A percentile compares a stretch with the other conserved stretches of the same genome.
These are phyloP conservation scores for Euphydryas editha DNA, from an alignment of 2,888 invertebrate species.

Conservation along the genomic window DNA sequence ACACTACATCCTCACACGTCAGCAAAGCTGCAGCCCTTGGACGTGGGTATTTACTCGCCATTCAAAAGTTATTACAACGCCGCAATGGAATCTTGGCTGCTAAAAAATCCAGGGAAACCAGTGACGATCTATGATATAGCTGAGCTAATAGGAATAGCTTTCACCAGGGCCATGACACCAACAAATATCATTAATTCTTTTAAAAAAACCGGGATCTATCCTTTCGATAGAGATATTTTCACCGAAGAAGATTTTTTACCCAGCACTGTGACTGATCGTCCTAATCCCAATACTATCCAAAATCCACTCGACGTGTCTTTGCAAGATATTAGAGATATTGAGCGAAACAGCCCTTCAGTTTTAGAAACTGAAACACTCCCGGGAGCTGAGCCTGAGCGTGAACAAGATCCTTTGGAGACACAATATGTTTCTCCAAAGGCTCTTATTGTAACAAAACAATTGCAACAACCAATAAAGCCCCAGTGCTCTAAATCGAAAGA, in stretches of 20 bases:
- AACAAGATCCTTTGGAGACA: too few relatives aligned
- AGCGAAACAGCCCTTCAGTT: not conserved
- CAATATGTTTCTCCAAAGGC: too few relatives aligned
- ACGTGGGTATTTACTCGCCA: constrained; percentile 42
- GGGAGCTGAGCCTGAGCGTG: not conserved
- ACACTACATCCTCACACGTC: constrained; percentile 43
- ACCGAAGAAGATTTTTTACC: constrained; percentile 27
- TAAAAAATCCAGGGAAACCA: constrained; percentile 40
- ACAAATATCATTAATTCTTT: constrained; percentile 32
- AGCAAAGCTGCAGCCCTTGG: constrained; percentile 38
- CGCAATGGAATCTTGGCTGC: constrained; percentile 43
- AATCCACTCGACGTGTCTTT: not conserved
- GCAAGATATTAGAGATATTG: not conserved
- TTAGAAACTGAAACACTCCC: not conserved
- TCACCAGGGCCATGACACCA: constrained; percentile 36
- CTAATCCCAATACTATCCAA: not conserved
- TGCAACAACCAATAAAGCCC: not conserved
- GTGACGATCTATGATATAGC: constrained; percentile 42
- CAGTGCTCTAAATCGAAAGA: not conserved
- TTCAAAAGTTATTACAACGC: constrained; percentile 41
- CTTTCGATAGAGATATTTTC: constrained; percentile 26
- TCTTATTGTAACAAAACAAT: too few relatives aligned
- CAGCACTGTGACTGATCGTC: constrained; percentile 28
- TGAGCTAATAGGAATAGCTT: constrained; percentile 31
- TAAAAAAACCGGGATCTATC: constrained; percentile 34